Base-by-base conservation (phyloP, 2,888 invertebrate genomes). In the Stenoptilia bipunctidactyla region DNA sequence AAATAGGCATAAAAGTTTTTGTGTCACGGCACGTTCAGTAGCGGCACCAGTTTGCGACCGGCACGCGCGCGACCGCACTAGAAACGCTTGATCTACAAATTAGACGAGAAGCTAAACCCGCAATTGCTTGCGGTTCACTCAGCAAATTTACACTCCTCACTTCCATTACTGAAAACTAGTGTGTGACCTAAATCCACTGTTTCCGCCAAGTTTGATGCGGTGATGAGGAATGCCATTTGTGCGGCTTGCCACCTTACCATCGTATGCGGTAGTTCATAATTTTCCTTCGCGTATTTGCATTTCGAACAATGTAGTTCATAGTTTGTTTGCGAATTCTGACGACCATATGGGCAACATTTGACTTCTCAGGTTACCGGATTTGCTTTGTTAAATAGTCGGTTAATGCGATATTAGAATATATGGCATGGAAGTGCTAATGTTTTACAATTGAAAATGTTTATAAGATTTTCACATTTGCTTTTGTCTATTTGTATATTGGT, bases 111-210 rank as follows among this genome's bases (percentile, higher is more conserved):
- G 68, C 56, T 53, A 66, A 61, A 64, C 62, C 67, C 62, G 63
- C 66, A 66, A 77, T 76, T 69, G 63, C 72, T 73, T 79, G 75
- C 64, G 76, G 80, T 77, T 61, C 67, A 64, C 57, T 58, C 51
- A 43, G 49, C 61, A 56, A 20, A 20, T 67, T 59, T 58, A 64
- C 59, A 61, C 61, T 59, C 58, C 46, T 51, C 61, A 66, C 56
- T 60, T 69, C 64, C 62, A 74, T 79, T 74, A 75, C 69, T 48
- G 50, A 65, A 62, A 69, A 69, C 58, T 66, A 61, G 67, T 66
- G 68, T 75, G 69, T 76, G 75, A 75, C 80, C 79, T 58, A 71
- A 74, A 79, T 80, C 67, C 54, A 46, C 48, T 48, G 55, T 55
- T 61, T 58, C 60, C 53, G 56, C 53, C 63, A 58, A 61, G 66